Base-by-base conservation (phyloP, 2,888 invertebrate genomes). In the Polietes domitor region DNA sequence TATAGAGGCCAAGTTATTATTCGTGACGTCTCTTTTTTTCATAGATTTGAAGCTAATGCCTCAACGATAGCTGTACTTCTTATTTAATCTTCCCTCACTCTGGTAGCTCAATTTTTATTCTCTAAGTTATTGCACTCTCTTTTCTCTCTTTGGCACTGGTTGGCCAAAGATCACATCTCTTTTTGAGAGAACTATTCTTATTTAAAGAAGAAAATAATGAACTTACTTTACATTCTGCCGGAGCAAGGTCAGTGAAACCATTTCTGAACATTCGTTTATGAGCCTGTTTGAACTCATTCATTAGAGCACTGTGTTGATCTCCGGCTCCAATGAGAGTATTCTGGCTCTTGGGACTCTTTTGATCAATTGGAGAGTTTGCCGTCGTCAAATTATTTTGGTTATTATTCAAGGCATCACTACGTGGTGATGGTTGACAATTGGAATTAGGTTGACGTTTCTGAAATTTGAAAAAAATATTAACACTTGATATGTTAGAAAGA, bases 231-330 rank as follows among this genome's bases (percentile, higher is more conserved):
- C 89, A 90, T 87, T 90, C 91, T 88, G 89, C 88, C 87, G 89
- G 89, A 83, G 91, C 91, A 84, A 87, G 89, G 86, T 92, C 92
- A 82, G 90, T 89, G 84, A 92, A 92, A 85, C 92, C 93, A 88
- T 93, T 92, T 83, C 94, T 93, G 91, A 97, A 97, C 97, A 97
- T 97, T 93, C 96, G 96, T 88, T 95, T 94, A 92, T 97, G 97
- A 5, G 97, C 97, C 89, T 95, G 95, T 91, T 96, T 97, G 91
- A 97, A 97, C 92, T 97, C 97, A 91, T 97, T 96, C 96, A 97
- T 97, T 85, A 97, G 92, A 87, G 95, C 95, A 87, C 94, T 94
- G 89, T 96, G 96, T 58, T 91, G 90, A 84, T 95, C 95, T 73
- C 94, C 93, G 85, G 94, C 86, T 32, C 85, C 86, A 80, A 72